Evolutionary conservation across 2,113 vertebrate species (phyloP), one percentile per base, ranked within the genome.

Genomic region (Sturnira hondurensis): DNA sequence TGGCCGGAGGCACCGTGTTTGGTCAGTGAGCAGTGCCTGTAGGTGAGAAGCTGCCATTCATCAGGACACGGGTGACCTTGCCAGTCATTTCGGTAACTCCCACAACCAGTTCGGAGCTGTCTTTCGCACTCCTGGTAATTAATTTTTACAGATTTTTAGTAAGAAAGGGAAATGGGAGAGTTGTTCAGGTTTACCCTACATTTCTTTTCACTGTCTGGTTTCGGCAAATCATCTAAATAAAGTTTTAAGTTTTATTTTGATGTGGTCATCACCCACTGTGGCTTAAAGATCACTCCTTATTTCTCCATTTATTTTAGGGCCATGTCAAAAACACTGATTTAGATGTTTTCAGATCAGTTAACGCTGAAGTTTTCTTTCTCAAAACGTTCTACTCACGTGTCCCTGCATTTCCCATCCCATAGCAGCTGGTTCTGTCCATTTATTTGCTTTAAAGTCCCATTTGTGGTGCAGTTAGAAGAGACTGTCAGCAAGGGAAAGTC

Each of bases 401-500:
- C 63, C 94, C 77, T 96, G 88, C 12, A 33, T 80, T 91, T 91
- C 82, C 68, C 70, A 89, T 43, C 78, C 71, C 63, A 22, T n/a
- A 83, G 82, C 94, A 97, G 96, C 96, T 95, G 95, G 43, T 43
- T 91, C 52, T 76, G 36, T 65, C 87, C 84, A 88, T 96, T 96
- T 97, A 95, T 97, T 97, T 97, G 95, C 95, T 86, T 94, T 97
- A 96, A 91, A 86, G 56, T 97, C 97, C 74, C 93, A 74, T 96
- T 97, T 97, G 94, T 93, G 97, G 97, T 97, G 67, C 93, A 93
- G 95, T 94, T 92, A 80, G 91, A 96, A 93, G 96, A 92, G 88
- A 87, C 85, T 97, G 88, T 97, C 95, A 96, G 93, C 94, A 94
- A 97, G 82, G 68, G 94, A 91, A 77, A 93, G n/a, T 96, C 67